phyloP scores from a whole-genome alignment of 2,888 invertebrate genomes.

The Adela reaumurella region DNA sequence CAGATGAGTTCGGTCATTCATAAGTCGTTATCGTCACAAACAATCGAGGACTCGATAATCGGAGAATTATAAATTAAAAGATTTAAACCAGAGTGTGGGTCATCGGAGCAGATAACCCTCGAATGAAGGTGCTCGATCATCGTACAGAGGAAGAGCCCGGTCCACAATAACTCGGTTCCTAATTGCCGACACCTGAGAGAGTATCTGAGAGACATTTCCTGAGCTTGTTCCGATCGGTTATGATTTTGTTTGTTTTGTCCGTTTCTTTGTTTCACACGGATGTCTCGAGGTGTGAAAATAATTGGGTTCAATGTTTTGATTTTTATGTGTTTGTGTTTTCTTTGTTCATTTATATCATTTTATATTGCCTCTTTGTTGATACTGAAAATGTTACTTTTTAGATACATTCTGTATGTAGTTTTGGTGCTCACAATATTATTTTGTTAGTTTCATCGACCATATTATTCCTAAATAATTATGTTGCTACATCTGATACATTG shows the following conservation, averaged over 20 bases:
- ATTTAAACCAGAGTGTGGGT: neutral
- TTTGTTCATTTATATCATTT: too few species aligned
- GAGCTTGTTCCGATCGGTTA: conserved; percentile 4
- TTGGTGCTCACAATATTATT: too few species aligned
- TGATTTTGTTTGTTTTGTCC: neutral
- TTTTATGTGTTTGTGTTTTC: too few species aligned
- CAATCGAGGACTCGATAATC: neutral
- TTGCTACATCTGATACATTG: too few species aligned
- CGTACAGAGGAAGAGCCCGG: too few species aligned
- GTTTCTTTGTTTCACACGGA: neutral
- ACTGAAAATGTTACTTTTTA: too few species aligned
- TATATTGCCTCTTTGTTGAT: too few species aligned
- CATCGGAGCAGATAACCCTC: neutral
- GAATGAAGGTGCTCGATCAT: neutral
- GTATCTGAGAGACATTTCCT: conserved; percentile 12
- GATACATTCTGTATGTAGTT: too few species aligned
- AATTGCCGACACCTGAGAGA: conserved; percentile 17
- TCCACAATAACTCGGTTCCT: conserved; percentile 8
- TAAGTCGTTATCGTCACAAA: neutral
- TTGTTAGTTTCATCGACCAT: too few species aligned
- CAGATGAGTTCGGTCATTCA: neutral
- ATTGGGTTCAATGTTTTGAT: too few species aligned
- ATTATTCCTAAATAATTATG: too few species aligned
- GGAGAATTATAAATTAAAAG: neutral
- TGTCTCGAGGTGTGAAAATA: neutral